These are phyloP conservation scores for Mungos mungo DNA, from an alignment of 2,113 vertebrate species.

Conservation along the genomic window DNA sequence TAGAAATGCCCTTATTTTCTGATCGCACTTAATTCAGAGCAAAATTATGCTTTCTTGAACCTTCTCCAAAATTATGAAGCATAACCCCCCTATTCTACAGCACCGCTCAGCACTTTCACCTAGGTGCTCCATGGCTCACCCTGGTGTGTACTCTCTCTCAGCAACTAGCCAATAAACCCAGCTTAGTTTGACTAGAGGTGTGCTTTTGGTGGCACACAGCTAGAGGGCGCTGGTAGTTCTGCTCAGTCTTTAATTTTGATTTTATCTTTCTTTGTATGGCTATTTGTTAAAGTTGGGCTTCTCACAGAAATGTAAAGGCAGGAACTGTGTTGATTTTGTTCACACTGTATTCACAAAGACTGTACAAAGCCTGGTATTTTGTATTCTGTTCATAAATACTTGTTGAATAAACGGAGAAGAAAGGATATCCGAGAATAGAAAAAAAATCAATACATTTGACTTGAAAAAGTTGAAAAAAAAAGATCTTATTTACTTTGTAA, in stretches of 20 bases:
- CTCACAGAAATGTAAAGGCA: not conserved
- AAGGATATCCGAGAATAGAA: not conserved
- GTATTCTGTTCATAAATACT: not conserved
- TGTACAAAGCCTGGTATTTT: not conserved
- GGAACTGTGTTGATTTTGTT: not conserved
- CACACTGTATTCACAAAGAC: not conserved
- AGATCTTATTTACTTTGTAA: not conserved
- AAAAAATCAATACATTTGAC: not conserved
- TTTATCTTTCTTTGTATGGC: not conserved
- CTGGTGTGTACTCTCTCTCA: not conserved
- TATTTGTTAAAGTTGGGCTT: not conserved
- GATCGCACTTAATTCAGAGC: not conserved
- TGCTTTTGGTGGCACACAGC: not conserved
- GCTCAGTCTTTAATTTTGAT: not conserved
- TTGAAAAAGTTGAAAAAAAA: not conserved
- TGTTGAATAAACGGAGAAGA: not conserved
- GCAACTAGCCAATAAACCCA: not conserved
- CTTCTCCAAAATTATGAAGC: not conserved
- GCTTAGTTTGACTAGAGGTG: not conserved
- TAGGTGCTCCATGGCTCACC: not conserved
- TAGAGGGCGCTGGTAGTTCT: not conserved
- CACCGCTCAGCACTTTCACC: rapidly evolving
- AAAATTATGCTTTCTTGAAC: not conserved
- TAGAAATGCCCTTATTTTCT: not conserved
- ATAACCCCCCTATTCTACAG: not conserved